Evolutionary conservation across 2,797 vertebrate species (phyloP).

Genomic region (Takifugu rubripes): DNA sequence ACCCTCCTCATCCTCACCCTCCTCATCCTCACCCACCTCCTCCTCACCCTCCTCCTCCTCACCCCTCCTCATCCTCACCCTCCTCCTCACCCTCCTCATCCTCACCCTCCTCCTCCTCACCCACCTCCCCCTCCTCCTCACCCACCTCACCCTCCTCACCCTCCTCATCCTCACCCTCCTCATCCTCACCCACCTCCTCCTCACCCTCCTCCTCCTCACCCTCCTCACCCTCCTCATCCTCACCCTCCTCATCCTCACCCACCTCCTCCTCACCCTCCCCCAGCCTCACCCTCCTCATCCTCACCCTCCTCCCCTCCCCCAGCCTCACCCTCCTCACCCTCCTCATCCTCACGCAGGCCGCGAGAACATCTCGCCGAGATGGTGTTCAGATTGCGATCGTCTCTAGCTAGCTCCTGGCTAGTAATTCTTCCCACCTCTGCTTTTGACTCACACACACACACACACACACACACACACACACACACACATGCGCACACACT

Average conservation of each 20-base stretch:
- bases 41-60: slow-evolving; percentile 32
- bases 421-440: slow-evolving; percentile 12
- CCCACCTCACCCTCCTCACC: too few relatives aligned
- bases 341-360: too few relatives aligned
- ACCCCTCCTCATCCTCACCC: background rate
- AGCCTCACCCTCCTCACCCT: too few relatives aligned
- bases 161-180: slow-evolving; percentile 2
- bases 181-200: slow-evolving; percentile 29
- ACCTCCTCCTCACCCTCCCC: background rate
- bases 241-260: slow-evolving; percentile 21
- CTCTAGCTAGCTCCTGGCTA: too few relatives aligned
- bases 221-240: slow-evolving; percentile 12
- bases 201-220: background rate
- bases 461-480: slow-evolving; percentile 16
- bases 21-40: background rate
- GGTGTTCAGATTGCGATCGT: too few relatives aligned
- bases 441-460: background rate
- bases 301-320: background rate
- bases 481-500: slow-evolving; percentile 50
- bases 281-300: background rate
- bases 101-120: too few relatives aligned
- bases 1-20: background rate
- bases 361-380: too few relatives aligned
- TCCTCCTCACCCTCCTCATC: background rate
- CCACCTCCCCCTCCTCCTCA: too few relatives aligned